Base-by-base conservation (phyloP, 2,797 vertebrate genomes). In the Galaxias olidus region DNA sequence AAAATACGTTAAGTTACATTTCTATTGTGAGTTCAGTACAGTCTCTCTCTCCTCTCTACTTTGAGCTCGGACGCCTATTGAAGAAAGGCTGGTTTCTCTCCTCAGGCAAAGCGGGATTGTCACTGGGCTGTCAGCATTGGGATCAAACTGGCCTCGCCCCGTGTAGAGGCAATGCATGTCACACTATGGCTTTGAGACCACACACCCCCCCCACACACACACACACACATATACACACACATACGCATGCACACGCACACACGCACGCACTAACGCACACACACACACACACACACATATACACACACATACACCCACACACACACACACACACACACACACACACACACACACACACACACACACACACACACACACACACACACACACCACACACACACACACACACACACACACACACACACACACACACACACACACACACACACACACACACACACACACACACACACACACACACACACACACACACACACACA, bases 121-220 rank as follows among this genome's bases (percentile, higher is more conserved):
- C n/a, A n/a, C n/a, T n/a, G n/a, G n/a, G n/a, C n/a, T n/a, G n/a
- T n/a, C 69, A 63, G 61, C 57, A 53, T 53, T 77, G 60, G 76
- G 71, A 71, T 61, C 66, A 77, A 0, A 73, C 77, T 66, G 59
- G 65, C 68, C 74, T 74, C 73, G 6, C 71, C 66, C 74, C 77
- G 82, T 75, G 74, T 79, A 78, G 64, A 76, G 9, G 20, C 71
- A 73, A 55, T 69, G 76, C 81, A 84, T 84, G 84, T 88, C 80
- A 80, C 76, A 83, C 55, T 57, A 77, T 59, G 75, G 73, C 75
- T 69, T 72, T 30, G 76, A 83, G 74, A 82, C 84, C 74, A 82
- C 42, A n/a, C n/a, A n/a, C n/a, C n/a, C n/a, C 74, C 80, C 17
- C 14, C 47, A 4, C 53, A 50, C 40, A 30, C 66, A 30, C 30